phyloP scores from a whole-genome alignment of 2,113 vertebrate genomes.

The Hirundichthys speculiger region DNA sequence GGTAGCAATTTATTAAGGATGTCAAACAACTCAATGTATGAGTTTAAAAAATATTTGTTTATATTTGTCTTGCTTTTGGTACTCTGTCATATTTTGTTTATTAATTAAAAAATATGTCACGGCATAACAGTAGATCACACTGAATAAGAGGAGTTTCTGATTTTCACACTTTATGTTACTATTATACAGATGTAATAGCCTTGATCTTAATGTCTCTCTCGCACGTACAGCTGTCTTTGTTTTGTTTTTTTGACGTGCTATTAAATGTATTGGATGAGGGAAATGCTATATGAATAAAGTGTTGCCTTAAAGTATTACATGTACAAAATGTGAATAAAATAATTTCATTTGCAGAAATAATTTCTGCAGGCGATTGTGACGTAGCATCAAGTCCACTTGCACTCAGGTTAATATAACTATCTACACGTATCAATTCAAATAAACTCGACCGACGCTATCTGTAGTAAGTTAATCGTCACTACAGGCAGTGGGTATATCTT shows the following conservation, averaged over 20 bases:
- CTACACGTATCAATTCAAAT: constrained; percentile 21
- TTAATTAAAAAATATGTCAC: not conserved
- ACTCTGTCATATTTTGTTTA: not conserved
- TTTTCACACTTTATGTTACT: constrained; percentile 1
- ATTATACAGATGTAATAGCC: not conserved
- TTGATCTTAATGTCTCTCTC: not conserved
- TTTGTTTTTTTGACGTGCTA: not conserved
- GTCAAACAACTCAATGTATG: not conserved
- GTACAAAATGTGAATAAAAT: constrained; percentile 8
- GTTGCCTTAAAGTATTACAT: not conserved
- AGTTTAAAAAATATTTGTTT: constrained; percentile 1
- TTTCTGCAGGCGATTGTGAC: constrained; percentile 61
- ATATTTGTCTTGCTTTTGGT: not conserved
- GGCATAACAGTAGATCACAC: not conserved
- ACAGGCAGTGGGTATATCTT: not conserved
- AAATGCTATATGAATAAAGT: not conserved
- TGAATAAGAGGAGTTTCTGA: not conserved
- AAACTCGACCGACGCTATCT: not conserved
- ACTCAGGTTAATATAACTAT: constrained; percentile 57
- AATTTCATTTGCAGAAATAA: constrained; percentile 30
- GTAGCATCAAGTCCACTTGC: constrained; percentile 58
- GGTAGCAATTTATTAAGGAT: no score
- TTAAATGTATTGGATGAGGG: not conserved
- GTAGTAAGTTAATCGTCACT: not conserved
- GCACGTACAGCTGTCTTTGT: not conserved